Percentiles rank a stretch among this genome's conserved stretches.
Conservation (phyloP, 2,888 invertebrate species). For the Archaeoteleia sp. region DNA sequence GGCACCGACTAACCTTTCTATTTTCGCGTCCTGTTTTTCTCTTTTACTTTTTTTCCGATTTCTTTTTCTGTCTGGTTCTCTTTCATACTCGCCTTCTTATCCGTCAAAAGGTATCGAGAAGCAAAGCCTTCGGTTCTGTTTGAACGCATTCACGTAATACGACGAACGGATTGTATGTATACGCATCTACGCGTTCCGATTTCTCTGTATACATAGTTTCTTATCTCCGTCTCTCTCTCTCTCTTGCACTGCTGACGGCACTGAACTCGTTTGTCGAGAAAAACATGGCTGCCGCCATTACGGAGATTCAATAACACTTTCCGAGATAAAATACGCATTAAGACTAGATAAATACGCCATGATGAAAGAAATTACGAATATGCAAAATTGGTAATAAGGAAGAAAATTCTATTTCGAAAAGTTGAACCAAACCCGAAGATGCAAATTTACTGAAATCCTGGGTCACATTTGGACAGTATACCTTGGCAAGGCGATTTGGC, state of each 20-base stretch:
- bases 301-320: constrained; percentile 15
- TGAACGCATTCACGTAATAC: constrained; percentile 10
- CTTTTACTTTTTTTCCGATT: neutral
- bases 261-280: constrained; percentile 6
- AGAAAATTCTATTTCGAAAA: no score
- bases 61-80: constrained; percentile 5
- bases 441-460: no score
- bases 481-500: constrained; percentile 15
- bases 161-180: neutral
- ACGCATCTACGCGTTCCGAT: neutral
- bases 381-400: no score
- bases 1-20: constrained; percentile 17
- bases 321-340: constrained; percentile 8
- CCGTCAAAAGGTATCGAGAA: constrained; percentile 4
- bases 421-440: no score
- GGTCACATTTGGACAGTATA: neutral
- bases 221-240: constrained; percentile 6
- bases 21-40: constrained; percentile 15
- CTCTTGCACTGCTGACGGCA: neutral
- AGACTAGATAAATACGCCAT: constrained; percentile 5
- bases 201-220: neutral
- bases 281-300: constrained; percentile 15
- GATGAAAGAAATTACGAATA: neutral
- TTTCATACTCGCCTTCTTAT: neutral
- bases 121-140: constrained; percentile 8